phyloP scores from a whole-genome alignment of 2,113 vertebrate genomes.

The Lagopus leucura region DNA sequence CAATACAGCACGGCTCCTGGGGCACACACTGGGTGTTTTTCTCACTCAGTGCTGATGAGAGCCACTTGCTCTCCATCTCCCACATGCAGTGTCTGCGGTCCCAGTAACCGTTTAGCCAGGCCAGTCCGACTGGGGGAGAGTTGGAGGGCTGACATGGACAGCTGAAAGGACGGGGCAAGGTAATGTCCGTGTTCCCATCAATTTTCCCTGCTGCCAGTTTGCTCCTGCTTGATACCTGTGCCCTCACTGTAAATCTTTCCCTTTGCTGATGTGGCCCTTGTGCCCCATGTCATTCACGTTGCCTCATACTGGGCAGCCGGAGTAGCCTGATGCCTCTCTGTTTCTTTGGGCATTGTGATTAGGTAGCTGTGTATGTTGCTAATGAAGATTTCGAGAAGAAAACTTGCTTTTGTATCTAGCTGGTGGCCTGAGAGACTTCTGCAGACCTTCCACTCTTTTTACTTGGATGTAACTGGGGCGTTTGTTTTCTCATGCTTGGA shows the following conservation, averaged over 20 bases:
- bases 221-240: background rate
- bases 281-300: background rate
- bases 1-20: background rate
- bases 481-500: background rate
- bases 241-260: background rate
- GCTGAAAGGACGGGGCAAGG: constrained; percentile 15
- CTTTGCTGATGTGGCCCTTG: background rate
- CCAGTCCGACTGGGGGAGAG: background rate
- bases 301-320: background rate
- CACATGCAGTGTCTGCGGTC: fast-evolving
- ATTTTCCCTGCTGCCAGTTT: background rate
- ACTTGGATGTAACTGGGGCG: background rate
- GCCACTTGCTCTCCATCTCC: background rate
- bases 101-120: background rate
- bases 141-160: constrained; percentile 17
- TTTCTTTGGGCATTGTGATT: background rate
- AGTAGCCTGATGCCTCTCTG: background rate
- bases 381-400: background rate
- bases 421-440: background rate
- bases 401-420: background rate
- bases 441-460: background rate
- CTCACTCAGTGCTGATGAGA: background rate
- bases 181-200: constrained; percentile 9
- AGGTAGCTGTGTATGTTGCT: background rate
- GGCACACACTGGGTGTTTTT: background rate